Conservation (phyloP, 2,888 invertebrate species). For the Itoplectis maculator region DNA sequence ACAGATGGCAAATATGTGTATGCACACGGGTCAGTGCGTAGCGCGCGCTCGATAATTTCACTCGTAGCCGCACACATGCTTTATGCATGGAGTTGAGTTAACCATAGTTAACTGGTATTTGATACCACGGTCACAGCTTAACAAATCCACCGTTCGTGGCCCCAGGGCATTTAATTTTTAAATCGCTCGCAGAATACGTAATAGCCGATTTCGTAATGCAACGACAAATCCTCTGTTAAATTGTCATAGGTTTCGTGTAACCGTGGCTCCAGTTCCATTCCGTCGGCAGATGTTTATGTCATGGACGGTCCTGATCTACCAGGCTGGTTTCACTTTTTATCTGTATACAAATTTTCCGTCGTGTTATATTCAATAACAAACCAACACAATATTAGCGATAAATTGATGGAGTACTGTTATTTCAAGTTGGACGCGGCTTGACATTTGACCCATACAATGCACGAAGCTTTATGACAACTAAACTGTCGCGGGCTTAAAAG, state of each 20-base stretch:
- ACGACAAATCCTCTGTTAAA: not conserved
- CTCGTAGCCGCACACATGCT: not conserved
- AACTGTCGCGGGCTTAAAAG: not conserved
- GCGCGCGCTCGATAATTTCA: not conserved
- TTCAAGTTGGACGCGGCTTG: too few relatives aligned
- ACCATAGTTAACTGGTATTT: not conserved
- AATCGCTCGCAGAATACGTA: not conserved
- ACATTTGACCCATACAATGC: not conserved
- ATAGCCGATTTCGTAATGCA: not conserved
- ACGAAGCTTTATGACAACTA: not conserved
- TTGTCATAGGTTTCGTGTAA: not conserved
- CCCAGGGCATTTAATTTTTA: constrained; percentile 8
- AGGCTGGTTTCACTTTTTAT: not conserved
- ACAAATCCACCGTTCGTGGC: not conserved
- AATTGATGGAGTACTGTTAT: too few relatives aligned
- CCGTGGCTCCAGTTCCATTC: not conserved
- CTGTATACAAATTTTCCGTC: not conserved
- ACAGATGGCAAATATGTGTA: not conserved
- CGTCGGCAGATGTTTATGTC: not conserved
- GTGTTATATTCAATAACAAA: too few relatives aligned
- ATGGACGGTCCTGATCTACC: not conserved
- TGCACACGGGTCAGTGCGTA: not conserved
- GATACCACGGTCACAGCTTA: not conserved
- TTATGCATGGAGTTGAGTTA: not conserved
- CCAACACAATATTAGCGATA: too few relatives aligned